Conservation (phyloP, 2,797 vertebrate genomes). For the Menidia menidia region DNA sequence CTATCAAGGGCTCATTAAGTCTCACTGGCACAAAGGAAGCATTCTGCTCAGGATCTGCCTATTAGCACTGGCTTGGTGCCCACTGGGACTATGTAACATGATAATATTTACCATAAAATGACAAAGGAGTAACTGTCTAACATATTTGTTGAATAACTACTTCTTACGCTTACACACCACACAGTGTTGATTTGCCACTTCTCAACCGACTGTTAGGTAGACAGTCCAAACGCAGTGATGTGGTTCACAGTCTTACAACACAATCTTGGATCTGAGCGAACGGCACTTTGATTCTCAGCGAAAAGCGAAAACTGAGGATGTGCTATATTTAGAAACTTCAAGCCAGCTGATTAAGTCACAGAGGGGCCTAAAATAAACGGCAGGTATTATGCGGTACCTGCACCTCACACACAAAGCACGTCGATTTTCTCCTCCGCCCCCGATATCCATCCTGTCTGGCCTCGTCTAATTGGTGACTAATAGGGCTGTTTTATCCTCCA, state of each 20-base stretch:
- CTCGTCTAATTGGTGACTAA: constrained; percentile 56
- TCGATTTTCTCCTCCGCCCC: constrained; percentile 12
- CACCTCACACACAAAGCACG: constrained; percentile 10
- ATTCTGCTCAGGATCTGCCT: constrained; percentile 65
- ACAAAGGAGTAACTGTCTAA: neutral
- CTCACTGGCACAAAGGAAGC: constrained; percentile 72
- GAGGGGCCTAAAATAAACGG: constrained; percentile 33
- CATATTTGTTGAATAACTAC: neutral
- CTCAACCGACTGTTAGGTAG: neutral
- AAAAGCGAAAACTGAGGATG: neutral
- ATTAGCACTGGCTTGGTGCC: constrained; percentile 47
- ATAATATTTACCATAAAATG: neutral
- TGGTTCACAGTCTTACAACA: constrained; percentile 1
- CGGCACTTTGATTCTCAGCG: constrained; percentile 24
- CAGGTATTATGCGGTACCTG: constrained; percentile 45
- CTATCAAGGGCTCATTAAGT: constrained; percentile 78
- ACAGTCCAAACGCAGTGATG: constrained; percentile 7
- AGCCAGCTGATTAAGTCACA: constrained; percentile 35
- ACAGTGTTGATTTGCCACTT: neutral
- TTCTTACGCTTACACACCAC: neutral
- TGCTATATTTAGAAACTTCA: constrained; percentile 57
- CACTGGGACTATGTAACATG: constrained; percentile 7
- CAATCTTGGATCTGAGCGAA: neutral
- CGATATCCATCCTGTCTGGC: constrained; percentile 17
- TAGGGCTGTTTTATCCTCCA: constrained; percentile 51